Conservation (phyloP, 2,113 vertebrate species). For the Struthidea cinerea region DNA sequence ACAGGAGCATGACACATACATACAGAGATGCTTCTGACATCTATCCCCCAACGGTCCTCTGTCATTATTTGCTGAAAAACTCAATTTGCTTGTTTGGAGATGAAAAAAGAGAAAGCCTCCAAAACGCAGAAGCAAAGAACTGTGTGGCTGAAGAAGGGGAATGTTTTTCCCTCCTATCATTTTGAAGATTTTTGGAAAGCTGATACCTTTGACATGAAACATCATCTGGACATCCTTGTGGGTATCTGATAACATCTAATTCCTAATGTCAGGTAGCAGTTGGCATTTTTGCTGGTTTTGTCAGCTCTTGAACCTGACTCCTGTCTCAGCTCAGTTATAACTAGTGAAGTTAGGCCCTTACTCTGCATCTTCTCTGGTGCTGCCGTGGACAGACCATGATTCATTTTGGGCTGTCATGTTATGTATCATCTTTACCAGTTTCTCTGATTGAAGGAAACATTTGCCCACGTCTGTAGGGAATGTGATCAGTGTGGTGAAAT, state of each 20-base stretch:
- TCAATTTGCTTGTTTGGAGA: conserved; percentile 34
- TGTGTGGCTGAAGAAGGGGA: background rate
- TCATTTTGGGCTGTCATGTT: background rate
- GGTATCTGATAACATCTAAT: background rate
- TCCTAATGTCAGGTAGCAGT: background rate
- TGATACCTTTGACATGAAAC: background rate
- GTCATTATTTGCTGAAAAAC: conserved; percentile 54
- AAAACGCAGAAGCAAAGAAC: background rate
- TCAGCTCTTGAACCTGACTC: background rate
- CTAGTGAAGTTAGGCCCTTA: background rate
- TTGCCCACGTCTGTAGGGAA: background rate
- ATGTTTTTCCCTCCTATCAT: background rate
- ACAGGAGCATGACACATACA: background rate
- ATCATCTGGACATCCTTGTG: background rate
- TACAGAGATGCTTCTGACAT: conserved; percentile 26
- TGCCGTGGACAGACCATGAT: background rate
- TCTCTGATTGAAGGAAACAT: background rate
- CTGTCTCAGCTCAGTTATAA: background rate
- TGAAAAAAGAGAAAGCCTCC: background rate
- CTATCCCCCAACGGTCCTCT: conserved; percentile 15
- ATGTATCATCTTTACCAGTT: background rate
- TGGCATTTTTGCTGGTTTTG: background rate
- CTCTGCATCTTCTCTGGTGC: background rate
- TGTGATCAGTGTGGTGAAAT: background rate
- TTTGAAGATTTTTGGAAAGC: background rate